Base-by-base conservation (phyloP, 2,888 invertebrate species). In the Nymphalis urticae region DNA sequence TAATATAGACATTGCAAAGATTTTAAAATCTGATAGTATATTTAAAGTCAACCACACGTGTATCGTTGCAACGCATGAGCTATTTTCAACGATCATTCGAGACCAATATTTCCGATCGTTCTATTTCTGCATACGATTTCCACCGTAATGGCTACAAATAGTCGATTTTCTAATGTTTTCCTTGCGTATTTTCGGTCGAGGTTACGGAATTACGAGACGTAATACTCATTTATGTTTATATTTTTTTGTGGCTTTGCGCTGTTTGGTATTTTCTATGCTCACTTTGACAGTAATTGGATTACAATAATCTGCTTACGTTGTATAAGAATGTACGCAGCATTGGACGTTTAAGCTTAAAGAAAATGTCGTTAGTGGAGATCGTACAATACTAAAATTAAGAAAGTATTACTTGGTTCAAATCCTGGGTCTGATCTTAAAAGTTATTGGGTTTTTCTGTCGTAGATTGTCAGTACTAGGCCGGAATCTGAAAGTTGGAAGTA, bases 91-190 rank as follows among this genome's bases (percentile, higher is more conserved):
- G 48, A 9, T 50, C 60, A 32, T 53, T 51, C 51, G 42, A 21
- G 51, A 51, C 19, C 51, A 60, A 48, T 68, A 70, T 58, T 66
- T 36, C 42, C 48, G 56, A 59, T 48, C 53, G 64, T 16, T 66
- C 68, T 66, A 68, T 54, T 72, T 59, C 66, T 24, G 64, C 53
- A 24, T 32, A 17, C 48, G 48, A 62, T 61, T 66, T 47, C 51
- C 19, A 60, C 66, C 48, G 70, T 68, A 69, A 72, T 64, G 36
- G 66, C 60, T 54, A 53, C 24, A 62, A 71, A 71, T 71, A 69
- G 66, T 60, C 64, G 59, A 50, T 69, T 67, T 71, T 64, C 58
- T 63, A 62, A 66, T 64, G 59, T 65, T 70, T 69, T 64, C 64
- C 58, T 62, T 62, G 27, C 60, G 56, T 64, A 62, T 69, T 71